Percentiles rank a stretch among this genome's conserved stretches.
Conservation (phyloP, 2,888 invertebrate genomes). For the Phalera bucephala region DNA sequence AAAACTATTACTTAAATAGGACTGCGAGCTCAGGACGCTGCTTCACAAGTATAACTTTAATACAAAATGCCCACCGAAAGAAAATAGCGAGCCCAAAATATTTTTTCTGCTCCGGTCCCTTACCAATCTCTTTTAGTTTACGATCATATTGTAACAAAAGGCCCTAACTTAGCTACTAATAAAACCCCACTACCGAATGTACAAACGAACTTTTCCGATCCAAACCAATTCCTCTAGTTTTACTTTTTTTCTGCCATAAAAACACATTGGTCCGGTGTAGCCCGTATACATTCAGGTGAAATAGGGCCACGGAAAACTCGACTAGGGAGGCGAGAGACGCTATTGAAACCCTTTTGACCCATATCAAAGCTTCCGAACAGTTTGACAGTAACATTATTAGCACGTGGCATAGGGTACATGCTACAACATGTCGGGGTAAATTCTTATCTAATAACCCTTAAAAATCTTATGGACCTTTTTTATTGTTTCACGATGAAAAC, state of each 20-base stretch:
- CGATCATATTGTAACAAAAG: background rate
- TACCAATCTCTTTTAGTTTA: background rate
- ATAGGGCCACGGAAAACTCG: constrained; percentile 46
- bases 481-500: constrained; percentile 31
- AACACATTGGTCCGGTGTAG: constrained; percentile 50
- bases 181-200: constrained; percentile 30
- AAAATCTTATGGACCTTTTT: constrained; percentile 45
- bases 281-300: constrained; percentile 45
- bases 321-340: constrained; percentile 40
- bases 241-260: constrained; percentile 40
- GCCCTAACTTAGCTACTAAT: constrained; percentile 27
- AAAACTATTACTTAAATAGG: no score
- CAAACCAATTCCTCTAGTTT: constrained; percentile 37
- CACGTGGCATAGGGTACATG: constrained; percentile 53
- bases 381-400: constrained; percentile 73
- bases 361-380: constrained; percentile 57
- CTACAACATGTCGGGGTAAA: constrained; percentile 41
- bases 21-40: no score
- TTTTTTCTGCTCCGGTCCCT: background rate
- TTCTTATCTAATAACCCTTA: constrained; percentile 53
- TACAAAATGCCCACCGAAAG: no score
- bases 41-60: no score
- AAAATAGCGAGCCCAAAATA: no score
- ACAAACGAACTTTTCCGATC: constrained; percentile 30
- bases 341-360: constrained; percentile 67